phyloP scores from a whole-genome alignment of 1,140 invertebrate genomes.

The Drosophila cardini region DNA sequence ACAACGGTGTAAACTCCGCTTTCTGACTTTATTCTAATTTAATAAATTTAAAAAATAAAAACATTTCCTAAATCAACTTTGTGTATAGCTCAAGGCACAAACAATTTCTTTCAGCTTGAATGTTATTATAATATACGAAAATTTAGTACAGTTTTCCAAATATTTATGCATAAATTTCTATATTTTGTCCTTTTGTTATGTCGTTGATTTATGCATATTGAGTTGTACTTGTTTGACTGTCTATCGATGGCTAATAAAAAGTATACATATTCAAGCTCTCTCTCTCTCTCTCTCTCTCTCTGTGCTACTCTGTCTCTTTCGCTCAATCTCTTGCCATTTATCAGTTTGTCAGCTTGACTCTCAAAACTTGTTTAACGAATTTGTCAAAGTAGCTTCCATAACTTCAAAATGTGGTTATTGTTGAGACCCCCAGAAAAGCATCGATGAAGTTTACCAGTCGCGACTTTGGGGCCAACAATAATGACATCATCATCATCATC shows the following conservation, averaged over 20 bases:
- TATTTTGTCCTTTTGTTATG: slow-evolving; percentile 19
- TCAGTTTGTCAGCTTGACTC: slow-evolving; percentile 19
- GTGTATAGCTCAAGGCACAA: not conserved
- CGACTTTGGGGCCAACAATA: slow-evolving; percentile 59
- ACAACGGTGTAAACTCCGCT: not conserved
- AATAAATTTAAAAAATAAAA: slow-evolving; percentile 5
- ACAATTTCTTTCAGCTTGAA: not conserved
- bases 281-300: not conserved
- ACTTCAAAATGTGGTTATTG: slow-evolving; percentile 50
- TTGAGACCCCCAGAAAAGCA: not conserved
- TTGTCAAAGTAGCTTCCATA: slow-evolving; percentile 78
- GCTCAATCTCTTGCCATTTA: slow-evolving; percentile 13
- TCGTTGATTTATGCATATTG: slow-evolving; percentile 37
- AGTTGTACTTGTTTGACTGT: slow-evolving; percentile 14
- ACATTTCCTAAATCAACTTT: slow-evolving; percentile 15
- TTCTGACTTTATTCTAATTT: not conserved
- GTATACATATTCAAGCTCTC: slow-evolving; percentile 1
- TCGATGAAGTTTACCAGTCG: slow-evolving; percentile 60
- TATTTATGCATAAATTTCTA: slow-evolving; percentile 42
- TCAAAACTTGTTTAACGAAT: slow-evolving; percentile 78
- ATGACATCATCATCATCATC: slow-evolving; percentile 18
- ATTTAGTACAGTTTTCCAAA: slow-evolving; percentile 26
- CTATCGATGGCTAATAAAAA: slow-evolving; percentile 40
- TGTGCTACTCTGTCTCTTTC: slow-evolving; percentile 6
- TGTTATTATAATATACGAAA: slow-evolving; percentile 5